Conservation (phyloP, 2,888 invertebrate species). For the Sipunculus nudus region DNA sequence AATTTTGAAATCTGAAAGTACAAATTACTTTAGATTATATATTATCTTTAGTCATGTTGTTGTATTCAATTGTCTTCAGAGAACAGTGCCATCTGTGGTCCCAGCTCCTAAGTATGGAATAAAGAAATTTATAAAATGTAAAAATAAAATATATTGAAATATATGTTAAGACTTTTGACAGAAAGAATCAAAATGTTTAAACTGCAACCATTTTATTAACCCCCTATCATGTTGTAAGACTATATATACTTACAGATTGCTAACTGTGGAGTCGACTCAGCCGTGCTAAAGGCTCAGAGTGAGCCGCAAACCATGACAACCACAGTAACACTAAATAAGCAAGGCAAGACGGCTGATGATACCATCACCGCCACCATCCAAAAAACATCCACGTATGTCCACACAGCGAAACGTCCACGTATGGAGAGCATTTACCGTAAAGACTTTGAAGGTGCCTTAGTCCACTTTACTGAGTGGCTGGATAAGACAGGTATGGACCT, state of each 20-base stretch:
- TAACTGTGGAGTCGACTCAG: slow-evolving; percentile 59
- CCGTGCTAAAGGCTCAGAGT: slow-evolving; percentile 48
- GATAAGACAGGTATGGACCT: slow-evolving; percentile 60
- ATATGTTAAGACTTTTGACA: no score
- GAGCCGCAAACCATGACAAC: slow-evolving; percentile 37
- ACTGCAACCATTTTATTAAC: no score
- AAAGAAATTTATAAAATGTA: no score
- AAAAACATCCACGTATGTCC: slow-evolving; percentile 22
- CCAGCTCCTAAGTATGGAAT: no score
- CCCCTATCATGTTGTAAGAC: no score
- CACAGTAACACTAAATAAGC: slow-evolving; percentile 30
- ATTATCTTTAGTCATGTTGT: no score
- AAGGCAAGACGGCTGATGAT: slow-evolving; percentile 25
- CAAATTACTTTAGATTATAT: no score
- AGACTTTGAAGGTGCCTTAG: slow-evolving; percentile 50
- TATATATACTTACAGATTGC: slow-evolving; percentile 62
- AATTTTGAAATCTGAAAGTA: no score
- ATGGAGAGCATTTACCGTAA: slow-evolving; percentile 49
- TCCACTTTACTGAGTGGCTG: slow-evolving; percentile 57
- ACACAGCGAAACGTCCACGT: slow-evolving; percentile 42
- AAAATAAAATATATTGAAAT: no score
- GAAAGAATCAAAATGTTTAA: no score
- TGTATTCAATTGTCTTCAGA: no score
- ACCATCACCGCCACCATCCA: slow-evolving; percentile 27
- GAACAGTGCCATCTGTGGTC: no score